Conservation (phyloP, 2,888 invertebrate species). For the Chirona hameri region DNA sequence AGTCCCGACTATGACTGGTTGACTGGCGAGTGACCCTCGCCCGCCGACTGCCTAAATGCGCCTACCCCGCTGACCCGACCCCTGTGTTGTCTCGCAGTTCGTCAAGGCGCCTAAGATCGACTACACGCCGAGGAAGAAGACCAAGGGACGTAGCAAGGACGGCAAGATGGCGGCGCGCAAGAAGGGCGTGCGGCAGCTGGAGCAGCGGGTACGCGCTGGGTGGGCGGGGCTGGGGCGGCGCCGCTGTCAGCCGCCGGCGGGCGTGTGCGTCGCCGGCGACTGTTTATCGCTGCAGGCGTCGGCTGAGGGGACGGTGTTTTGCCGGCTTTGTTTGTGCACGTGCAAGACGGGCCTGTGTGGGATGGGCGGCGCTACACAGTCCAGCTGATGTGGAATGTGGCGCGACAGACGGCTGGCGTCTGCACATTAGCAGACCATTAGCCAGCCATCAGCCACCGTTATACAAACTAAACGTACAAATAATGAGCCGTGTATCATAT, state of each 20-base stretch:
- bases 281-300: not conserved
- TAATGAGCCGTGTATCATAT: too few relatives aligned
- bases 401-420: too few relatives aligned
- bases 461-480: too few relatives aligned
- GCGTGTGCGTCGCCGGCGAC: too few relatives aligned
- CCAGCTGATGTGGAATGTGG: too few relatives aligned
- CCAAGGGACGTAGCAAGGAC: constrained; percentile 70
- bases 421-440: too few relatives aligned
- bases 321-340: too few relatives aligned
- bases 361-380: too few relatives aligned
- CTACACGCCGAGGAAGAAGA: constrained; percentile 68
- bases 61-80: not conserved
- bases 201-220: constrained; percentile 57
- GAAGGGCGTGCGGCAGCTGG: constrained; percentile 67
- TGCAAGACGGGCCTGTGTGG: too few relatives aligned
- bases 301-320: not conserved
- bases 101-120: constrained; percentile 74
- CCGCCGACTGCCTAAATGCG: not conserved
- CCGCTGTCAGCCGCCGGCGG: too few relatives aligned
- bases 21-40: not conserved
- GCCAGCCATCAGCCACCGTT: too few relatives aligned
- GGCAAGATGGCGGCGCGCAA: constrained; percentile 68
- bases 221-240: not conserved
- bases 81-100: constrained; percentile 55
- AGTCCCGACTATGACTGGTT: not conserved